These are phyloP conservation scores for Lota lota DNA, from an alignment of 2,113 vertebrate species.

Conservation along the genomic window DNA sequence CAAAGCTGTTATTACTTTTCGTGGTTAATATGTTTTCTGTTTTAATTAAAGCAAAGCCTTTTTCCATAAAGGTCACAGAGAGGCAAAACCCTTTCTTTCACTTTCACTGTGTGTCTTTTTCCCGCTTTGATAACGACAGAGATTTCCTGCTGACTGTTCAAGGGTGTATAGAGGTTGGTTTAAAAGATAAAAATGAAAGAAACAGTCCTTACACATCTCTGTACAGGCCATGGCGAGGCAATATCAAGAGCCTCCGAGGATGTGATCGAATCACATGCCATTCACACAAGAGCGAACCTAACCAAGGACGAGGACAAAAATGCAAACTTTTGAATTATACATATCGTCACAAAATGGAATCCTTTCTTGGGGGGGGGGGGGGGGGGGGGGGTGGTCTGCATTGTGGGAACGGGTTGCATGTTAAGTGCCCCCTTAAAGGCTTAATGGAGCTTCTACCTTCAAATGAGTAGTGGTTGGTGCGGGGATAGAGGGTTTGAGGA, in stretches of 20 bases:
- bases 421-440: constrained; percentile 62
- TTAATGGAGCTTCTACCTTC: constrained; percentile 62
- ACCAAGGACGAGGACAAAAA: constrained; percentile 43
- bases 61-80: no score
- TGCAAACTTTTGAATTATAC: constrained; percentile 62
- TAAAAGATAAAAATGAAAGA: not conserved
- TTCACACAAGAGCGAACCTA: constrained; percentile 28
- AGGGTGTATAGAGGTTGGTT: not conserved
- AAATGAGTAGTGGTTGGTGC: constrained; percentile 33
- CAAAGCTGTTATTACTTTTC: no score
- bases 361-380: not conserved
- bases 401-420: constrained; percentile 48
- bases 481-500: not conserved
- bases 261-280: constrained; percentile 42
- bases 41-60: no score
- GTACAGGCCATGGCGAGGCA: not conserved
- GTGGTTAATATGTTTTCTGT: no score
- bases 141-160: not conserved
- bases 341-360: constrained; percentile 44
- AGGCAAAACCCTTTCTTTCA: no score
- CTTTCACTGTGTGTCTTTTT: no score
- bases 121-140: no score
- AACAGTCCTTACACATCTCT: not conserved
- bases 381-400: constrained; percentile 41
- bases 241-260: constrained; percentile 3